phyloP scores from a whole-genome alignment of 1,140 invertebrate genomes.

The Neomicropteryx cornuta region DNA sequence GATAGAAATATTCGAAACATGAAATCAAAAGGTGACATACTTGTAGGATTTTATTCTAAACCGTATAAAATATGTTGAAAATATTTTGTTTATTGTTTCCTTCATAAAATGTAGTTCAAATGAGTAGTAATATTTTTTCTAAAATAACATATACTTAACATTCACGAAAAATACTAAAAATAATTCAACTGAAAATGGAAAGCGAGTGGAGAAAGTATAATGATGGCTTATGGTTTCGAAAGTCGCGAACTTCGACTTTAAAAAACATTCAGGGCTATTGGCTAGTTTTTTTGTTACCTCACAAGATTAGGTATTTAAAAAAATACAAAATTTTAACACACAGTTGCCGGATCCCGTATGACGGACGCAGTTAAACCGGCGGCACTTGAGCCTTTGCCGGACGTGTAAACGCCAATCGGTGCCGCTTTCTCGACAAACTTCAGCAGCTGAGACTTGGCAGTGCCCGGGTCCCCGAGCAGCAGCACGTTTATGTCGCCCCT shows the following conservation, averaged over 20 bases:
- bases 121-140: too few relatives aligned
- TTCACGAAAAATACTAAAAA: too few relatives aligned
- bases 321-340: conserved; percentile 34
- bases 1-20: neutral
- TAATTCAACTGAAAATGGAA: too few relatives aligned
- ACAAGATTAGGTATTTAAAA: conserved; percentile 4
- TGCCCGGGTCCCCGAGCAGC: conserved; percentile 95
- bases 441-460: conserved; percentile 94
- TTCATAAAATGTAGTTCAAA: too few relatives aligned
- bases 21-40: too few relatives aligned
- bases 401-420: conserved; percentile 95
- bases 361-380: conserved; percentile 98
- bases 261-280: conserved; percentile 2
- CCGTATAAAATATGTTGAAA: too few relatives aligned
- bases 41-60: too few relatives aligned
- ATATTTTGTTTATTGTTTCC: too few relatives aligned
- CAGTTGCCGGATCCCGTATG: conserved; percentile 81
- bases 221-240: neutral
- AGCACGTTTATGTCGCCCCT: conserved; percentile 93
- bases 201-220: neutral
- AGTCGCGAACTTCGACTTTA: conserved; percentile 1
- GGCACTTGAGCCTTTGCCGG: conserved; percentile 97
- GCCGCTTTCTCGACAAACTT: conserved; percentile 97
- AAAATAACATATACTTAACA: too few relatives aligned
- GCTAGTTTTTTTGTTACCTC: neutral